Percentiles rank a stretch among this genome's conserved stretches.
Evolutionary conservation across 2,113 vertebrate species (phyloP).

Genomic region (Engystomops pustulosus): DNA sequence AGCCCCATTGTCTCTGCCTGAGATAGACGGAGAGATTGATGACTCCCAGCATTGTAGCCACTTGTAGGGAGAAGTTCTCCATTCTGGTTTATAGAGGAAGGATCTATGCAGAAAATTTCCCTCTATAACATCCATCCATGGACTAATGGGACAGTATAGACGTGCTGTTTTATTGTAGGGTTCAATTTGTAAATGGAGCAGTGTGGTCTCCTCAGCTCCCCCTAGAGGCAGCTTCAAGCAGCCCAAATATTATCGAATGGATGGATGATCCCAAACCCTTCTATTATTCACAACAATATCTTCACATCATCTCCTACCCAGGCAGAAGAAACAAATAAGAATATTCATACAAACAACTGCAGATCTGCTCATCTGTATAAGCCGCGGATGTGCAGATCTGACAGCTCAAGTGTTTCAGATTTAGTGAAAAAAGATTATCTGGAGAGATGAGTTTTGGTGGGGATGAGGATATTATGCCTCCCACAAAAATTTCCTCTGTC

Average conservation of each 20-base stretch:
- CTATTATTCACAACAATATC: background rate
- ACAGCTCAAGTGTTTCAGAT: background rate
- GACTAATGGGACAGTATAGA: too few relatives aligned
- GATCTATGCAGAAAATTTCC: too few relatives aligned
- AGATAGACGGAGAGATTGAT: too few relatives aligned
- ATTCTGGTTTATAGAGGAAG: too few relatives aligned
- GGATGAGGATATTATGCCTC: background rate
- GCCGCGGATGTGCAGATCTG: background rate
- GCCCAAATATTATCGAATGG: background rate
- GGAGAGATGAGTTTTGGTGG: background rate
- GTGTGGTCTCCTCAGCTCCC: background rate
- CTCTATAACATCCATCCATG: too few relatives aligned
- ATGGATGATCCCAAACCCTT: background rate
- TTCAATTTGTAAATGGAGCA: background rate
- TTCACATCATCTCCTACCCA: background rate
- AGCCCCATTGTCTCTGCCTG: too few relatives aligned
- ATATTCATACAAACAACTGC: background rate
- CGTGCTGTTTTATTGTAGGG: too few relatives aligned
- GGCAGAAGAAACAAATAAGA: background rate
- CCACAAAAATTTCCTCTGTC: background rate
- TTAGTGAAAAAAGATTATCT: background rate
- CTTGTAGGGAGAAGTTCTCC: too few relatives aligned
- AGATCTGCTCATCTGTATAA: background rate
- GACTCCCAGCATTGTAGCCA: too few relatives aligned
- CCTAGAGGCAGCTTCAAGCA: background rate